These are phyloP conservation scores for Sminthurinus signatus DNA, from an alignment of 1,140 invertebrate genomes.

Conservation along the genomic window DNA sequence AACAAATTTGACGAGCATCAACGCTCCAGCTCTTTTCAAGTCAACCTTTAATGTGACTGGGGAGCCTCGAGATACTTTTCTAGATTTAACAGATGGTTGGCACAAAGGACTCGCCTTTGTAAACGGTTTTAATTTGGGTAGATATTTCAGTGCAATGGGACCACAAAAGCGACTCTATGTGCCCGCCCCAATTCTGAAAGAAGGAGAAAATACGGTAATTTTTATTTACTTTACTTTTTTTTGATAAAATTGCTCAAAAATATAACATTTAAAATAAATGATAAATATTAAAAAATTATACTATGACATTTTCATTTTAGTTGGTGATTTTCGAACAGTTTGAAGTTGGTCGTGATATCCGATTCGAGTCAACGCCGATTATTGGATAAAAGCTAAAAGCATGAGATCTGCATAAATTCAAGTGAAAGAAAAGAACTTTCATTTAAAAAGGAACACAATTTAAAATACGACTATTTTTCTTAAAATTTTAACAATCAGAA, in stretches of 20 bases:
- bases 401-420: too few relatives aligned
- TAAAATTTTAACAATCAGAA: too few relatives aligned
- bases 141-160: slow-evolving; percentile 53
- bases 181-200: slow-evolving; percentile 53
- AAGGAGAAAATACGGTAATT: slow-evolving; percentile 50
- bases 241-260: neutral
- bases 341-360: slow-evolving; percentile 33
- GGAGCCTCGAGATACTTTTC: slow-evolving; percentile 44
- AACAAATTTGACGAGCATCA: neutral
- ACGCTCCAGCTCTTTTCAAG: slow-evolving; percentile 43
- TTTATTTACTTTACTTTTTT: neutral
- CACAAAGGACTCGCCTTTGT: slow-evolving; percentile 55
- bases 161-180: slow-evolving; percentile 56
- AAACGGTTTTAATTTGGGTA: slow-evolving; percentile 58
- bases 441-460: too few relatives aligned
- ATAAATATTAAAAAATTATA: neutral
- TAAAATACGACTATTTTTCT: too few relatives aligned
- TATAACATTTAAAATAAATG: neutral
- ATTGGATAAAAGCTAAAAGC: too few relatives aligned
- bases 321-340: slow-evolving; percentile 44
- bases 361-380: slow-evolving; percentile 38
- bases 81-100: slow-evolving; percentile 47
- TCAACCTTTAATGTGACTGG: slow-evolving; percentile 42
- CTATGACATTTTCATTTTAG: slow-evolving; percentile 31
- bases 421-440: too few relatives aligned